Base-by-base conservation (phyloP, 2,888 invertebrate genomes). In the Zhuqinia jingwanae region DNA sequence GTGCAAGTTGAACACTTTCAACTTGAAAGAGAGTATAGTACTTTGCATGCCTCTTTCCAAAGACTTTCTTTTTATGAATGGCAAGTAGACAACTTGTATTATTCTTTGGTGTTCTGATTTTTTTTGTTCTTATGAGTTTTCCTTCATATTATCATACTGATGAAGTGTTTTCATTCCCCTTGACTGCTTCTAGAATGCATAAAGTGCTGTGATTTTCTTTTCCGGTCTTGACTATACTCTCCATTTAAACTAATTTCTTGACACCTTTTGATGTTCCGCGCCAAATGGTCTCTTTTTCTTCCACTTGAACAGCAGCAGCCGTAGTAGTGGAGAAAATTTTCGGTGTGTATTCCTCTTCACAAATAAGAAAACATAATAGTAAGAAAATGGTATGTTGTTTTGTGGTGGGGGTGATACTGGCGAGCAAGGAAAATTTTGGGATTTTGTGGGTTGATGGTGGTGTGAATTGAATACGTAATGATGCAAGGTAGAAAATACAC, bases 161-260 rank as follows among this genome's bases (percentile, higher is more conserved):
- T 36, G 36, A 36, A 36, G 36, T 6, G 36, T 27, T 78, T 78
- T 27, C 45, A 11, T 47, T 60, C n/a, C 27, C 47, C 78, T 78
- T 36, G 45, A 78, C 17, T 63, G 63, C 45, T 25, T 60, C 15
- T 56, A 27, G 58, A 36, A 36, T 36, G 36, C 36, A 36, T 36
- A 36, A 36, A 15, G n/a, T 50, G 50, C 50, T n/a, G 50, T 50
- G 50, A 50, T 50, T 13, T 15, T 50, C n/a, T 50, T 50, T 20
- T 27, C 27, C 22, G 11, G 13, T 27, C 60, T 53, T 36, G 17
- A 58, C 30, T 65, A 22, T 17, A 20, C 22, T 27, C 65, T 53
- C 45, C 68, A n/a, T 53, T n/a, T 11, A 60, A n/a, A 27, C 78
- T 79, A 73, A 81, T 81, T 81, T 81, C 60, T 60, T 73, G 73